Percentiles rank a stretch among this genome's conserved stretches.
phyloP scores from a whole-genome alignment of 2,797 vertebrate species.

The Chrysocyon brachyurus region DNA sequence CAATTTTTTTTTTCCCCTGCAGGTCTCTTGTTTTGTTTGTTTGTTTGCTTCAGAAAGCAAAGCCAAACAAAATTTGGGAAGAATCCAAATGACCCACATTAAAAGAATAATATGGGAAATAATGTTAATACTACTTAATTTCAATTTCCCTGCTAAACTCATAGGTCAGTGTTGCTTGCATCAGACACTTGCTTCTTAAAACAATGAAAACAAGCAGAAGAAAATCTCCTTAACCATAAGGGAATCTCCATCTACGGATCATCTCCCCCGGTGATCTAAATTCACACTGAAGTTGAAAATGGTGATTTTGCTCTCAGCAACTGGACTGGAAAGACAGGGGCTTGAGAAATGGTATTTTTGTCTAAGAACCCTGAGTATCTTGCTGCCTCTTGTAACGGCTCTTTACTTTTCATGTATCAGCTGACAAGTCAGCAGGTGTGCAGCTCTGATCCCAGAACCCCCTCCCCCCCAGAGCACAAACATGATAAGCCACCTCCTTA shows the following conservation, averaged over 20 bases:
- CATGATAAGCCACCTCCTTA: background rate
- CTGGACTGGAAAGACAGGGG: background rate
- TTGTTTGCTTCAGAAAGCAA: background rate
- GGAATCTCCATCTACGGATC: background rate
- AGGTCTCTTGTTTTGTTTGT: background rate
- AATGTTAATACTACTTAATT: background rate
- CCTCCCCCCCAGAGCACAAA: background rate
- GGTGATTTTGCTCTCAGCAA: background rate
- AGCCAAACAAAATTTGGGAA: background rate
- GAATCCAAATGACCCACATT: background rate
- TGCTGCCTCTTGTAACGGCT: background rate
- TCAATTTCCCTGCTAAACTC: background rate
- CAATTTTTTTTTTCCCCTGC: background rate
- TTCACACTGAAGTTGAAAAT: background rate
- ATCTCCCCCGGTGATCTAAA: background rate
- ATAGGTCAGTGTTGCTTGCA: background rate
- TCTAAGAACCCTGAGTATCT: background rate
- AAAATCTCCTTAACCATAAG: background rate
- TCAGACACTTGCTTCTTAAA: background rate
- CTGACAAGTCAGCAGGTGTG: background rate
- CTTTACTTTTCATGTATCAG: background rate
- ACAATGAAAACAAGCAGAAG: background rate
- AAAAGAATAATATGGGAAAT: background rate
- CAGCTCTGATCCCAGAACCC: background rate
- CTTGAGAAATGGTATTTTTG: background rate